Evolutionary conservation across 2,888 invertebrate genomes (phyloP).

Genomic region (Lasioglossum pauxillum): DNA sequence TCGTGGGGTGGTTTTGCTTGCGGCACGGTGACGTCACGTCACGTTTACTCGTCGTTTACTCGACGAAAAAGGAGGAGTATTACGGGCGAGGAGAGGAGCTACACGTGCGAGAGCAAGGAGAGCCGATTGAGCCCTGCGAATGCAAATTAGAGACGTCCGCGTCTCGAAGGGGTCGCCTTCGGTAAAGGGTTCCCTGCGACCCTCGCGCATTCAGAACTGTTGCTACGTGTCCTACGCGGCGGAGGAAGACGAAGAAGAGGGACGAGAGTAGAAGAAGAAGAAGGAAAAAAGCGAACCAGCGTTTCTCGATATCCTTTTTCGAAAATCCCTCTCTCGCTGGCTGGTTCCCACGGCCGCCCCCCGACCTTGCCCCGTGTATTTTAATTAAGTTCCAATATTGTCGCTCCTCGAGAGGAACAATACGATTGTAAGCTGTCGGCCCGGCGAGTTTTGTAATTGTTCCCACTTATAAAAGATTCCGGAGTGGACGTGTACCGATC

Average conservation of each 20-base stretch:
- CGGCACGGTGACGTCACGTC: slow-evolving; percentile 61
- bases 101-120: slow-evolving; percentile 57
- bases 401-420: slow-evolving; percentile 56
- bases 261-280: slow-evolving; percentile 30
- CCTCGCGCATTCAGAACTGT: slow-evolving; percentile 62
- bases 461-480: slow-evolving; percentile 43
- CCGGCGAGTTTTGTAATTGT: slow-evolving; percentile 54
- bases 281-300: background rate
- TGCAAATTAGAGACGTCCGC: slow-evolving; percentile 72
- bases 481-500: background rate
- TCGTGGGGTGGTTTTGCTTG: slow-evolving; percentile 51
- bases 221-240: slow-evolving; percentile 47
- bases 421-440: slow-evolving; percentile 55
- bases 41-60: slow-evolving; percentile 67
- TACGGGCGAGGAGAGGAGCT: slow-evolving; percentile 34
- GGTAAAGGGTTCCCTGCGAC: slow-evolving; percentile 66
- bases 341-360: slow-evolving; percentile 73
- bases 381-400: slow-evolving; percentile 67
- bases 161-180: slow-evolving; percentile 64
- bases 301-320: slow-evolving; percentile 71
- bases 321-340: slow-evolving; percentile 60
- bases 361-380: slow-evolving; percentile 45
- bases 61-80: slow-evolving; percentile 31
- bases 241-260: slow-evolving; percentile 2
- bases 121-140: slow-evolving; percentile 52